Evolutionary conservation across 2,888 invertebrate species (phyloP).

Genomic region (Cataglyphis altisquamis): DNA sequence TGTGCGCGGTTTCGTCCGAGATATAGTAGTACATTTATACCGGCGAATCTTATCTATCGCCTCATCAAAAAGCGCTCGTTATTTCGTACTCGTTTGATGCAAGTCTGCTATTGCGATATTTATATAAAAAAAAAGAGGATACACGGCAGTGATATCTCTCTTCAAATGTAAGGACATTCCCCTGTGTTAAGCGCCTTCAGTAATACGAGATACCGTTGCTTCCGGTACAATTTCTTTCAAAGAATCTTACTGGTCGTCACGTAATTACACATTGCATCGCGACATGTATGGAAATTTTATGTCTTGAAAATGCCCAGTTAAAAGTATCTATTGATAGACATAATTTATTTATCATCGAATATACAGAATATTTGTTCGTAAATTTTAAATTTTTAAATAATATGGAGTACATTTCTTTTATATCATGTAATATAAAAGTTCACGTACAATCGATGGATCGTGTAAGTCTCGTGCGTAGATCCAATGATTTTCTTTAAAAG

Average conservation of each 20-base stretch:
- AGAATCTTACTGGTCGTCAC: slow-evolving; percentile 10
- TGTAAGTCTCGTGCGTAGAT: background rate
- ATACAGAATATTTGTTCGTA: background rate
- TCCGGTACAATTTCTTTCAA: slow-evolving; percentile 51
- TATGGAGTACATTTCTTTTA: background rate
- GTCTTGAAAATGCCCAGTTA: background rate
- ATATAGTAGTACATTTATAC: slow-evolving; percentile 26
- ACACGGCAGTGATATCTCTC: slow-evolving; percentile 16
- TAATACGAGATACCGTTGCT: slow-evolving; percentile 46
- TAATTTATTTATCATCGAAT: background rate
- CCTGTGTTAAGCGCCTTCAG: background rate
- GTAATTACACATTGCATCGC: background rate
- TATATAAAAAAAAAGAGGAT: background rate
- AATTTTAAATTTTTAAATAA: background rate
- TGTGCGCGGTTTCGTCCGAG: slow-evolving; percentile 44
- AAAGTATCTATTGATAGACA: background rate
- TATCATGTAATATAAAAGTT: background rate
- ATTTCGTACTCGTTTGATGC: slow-evolving; percentile 32
- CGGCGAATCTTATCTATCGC: slow-evolving; percentile 59
- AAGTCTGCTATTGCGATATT: slow-evolving; percentile 3
- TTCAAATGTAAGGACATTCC: background rate
- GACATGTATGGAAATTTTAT: background rate
- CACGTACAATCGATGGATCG: background rate
- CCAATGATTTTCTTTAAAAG: slow-evolving; percentile 10
- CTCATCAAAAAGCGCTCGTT: slow-evolving; percentile 65